A percentile compares a stretch with the other conserved stretches of the same genome.
These are phyloP conservation scores for Pangasius djambal DNA, from an alignment of 2,797 vertebrate species.

Conservation along the genomic window DNA sequence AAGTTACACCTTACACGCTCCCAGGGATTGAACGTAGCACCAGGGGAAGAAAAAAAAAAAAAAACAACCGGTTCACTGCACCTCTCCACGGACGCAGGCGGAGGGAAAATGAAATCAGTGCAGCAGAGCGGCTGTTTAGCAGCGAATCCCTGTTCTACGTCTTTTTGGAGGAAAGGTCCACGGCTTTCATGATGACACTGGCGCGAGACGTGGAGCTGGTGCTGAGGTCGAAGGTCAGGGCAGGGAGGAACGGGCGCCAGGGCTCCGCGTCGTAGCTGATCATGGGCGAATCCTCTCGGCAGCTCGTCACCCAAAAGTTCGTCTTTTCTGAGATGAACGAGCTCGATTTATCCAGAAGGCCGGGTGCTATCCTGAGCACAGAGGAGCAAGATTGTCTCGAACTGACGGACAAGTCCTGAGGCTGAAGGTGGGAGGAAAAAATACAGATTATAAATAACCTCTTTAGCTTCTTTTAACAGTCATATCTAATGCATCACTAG, in stretches of 20 bases:
- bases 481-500: neutral
- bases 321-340: slow-evolving; percentile 38
- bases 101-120: neutral
- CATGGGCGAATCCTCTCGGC: slow-evolving; percentile 52
- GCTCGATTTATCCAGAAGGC: neutral
- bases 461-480: neutral
- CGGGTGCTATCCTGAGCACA: slow-evolving; percentile 41
- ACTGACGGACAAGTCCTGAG: slow-evolving; percentile 48
- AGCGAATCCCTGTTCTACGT: neutral
- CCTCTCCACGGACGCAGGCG: too few relatives aligned
- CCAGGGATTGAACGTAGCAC: neutral
- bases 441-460: neutral
- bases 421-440: neutral
- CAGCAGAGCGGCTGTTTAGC: neutral
- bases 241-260: slow-evolving; percentile 42
- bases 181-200: slow-evolving; percentile 31
- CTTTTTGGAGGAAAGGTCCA: slow-evolving; percentile 52
- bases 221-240: slow-evolving; percentile 17
- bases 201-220: slow-evolving; percentile 19
- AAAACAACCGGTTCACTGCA: too few relatives aligned
- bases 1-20: neutral
- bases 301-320: slow-evolving; percentile 56
- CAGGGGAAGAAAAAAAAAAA: neutral
- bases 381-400: slow-evolving; percentile 33
- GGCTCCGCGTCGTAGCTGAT: slow-evolving; percentile 51